Conservation (phyloP, 2,888 invertebrate species). For the Barypeithes pellucidus region DNA sequence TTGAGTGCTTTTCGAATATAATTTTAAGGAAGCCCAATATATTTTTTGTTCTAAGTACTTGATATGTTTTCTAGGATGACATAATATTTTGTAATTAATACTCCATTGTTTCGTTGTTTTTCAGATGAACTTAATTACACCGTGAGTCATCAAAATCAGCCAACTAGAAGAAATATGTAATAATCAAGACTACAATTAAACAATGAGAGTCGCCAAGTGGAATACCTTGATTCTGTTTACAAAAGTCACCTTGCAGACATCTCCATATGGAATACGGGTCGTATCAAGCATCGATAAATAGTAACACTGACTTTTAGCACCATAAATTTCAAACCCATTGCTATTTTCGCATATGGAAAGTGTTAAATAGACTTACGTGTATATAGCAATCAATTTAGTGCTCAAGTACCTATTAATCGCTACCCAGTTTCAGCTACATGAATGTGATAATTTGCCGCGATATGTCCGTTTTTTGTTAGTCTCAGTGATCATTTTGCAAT, state of each 20-base stretch:
- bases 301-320: slow-evolving; percentile 17
- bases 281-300: slow-evolving; percentile 23
- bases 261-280: slow-evolving; percentile 19
- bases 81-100: slow-evolving; percentile 9
- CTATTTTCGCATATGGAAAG: slow-evolving; percentile 19
- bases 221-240: slow-evolving; percentile 31
- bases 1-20: too few relatives aligned
- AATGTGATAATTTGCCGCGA: slow-evolving; percentile 7
- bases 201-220: slow-evolving; percentile 25
- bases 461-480: background rate
- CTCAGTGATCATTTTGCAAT: background rate
- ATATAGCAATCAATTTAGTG: background rate
- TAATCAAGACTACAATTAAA: slow-evolving; percentile 31
- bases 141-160: slow-evolving; percentile 27
- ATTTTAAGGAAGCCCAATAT: too few relatives aligned
- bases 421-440: background rate
- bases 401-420: background rate
- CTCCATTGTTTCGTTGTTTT: slow-evolving; percentile 13
- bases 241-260: slow-evolving; percentile 27
- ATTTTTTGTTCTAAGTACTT: background rate
- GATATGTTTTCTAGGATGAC: background rate
- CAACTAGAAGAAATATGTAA: slow-evolving; percentile 10
- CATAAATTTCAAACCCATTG: slow-evolving; percentile 23
- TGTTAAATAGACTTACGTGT: background rate
- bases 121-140: slow-evolving; percentile 13